phyloP scores from a whole-genome alignment of 2,888 invertebrate genomes.

The Lasiommata megera region DNA sequence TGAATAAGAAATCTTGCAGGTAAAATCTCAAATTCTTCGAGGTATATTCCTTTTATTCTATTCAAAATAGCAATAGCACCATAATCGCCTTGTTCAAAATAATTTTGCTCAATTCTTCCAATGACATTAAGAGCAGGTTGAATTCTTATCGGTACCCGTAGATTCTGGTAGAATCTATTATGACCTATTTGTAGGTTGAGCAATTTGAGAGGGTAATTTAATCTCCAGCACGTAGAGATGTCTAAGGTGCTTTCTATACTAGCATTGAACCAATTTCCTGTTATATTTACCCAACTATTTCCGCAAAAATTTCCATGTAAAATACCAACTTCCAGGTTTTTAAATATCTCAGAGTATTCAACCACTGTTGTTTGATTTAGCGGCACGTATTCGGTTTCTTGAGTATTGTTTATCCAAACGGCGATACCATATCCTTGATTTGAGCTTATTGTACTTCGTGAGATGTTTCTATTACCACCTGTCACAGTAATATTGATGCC shows the following conservation, averaged over 20 bases:
- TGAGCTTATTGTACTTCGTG: constrained; percentile 90
- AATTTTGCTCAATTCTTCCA: constrained; percentile 92
- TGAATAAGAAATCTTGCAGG: constrained; percentile 87
- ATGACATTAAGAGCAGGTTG: constrained; percentile 91
- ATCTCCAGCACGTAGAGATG: constrained; percentile 91
- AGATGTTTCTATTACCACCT: constrained; percentile 96
- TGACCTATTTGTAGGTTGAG: constrained; percentile 90
- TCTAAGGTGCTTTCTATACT: constrained; percentile 90
- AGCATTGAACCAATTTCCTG: constrained; percentile 92
- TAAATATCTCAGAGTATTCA: constrained; percentile 92
- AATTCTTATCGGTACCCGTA: constrained; percentile 87
- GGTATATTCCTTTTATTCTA: constrained; percentile 80
- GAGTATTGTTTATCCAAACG: constrained; percentile 94
- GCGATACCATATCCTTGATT: constrained; percentile 95
- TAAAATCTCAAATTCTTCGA: constrained; percentile 90
- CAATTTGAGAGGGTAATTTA: constrained; percentile 73
- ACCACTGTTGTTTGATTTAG: constrained; percentile 93
- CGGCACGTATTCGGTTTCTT: constrained; percentile 87
- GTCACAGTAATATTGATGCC: constrained; percentile 97
- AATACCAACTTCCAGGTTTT: constrained; percentile 93
- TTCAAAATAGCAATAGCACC: constrained; percentile 94
- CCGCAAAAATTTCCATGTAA: constrained; percentile 96
- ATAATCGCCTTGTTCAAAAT: constrained; percentile 90
- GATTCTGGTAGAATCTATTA: constrained; percentile 90
- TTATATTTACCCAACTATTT: constrained; percentile 92